Evolutionary conservation across 2,888 invertebrate genomes (phyloP).

Genomic region (Monoplex corrugatus): DNA sequence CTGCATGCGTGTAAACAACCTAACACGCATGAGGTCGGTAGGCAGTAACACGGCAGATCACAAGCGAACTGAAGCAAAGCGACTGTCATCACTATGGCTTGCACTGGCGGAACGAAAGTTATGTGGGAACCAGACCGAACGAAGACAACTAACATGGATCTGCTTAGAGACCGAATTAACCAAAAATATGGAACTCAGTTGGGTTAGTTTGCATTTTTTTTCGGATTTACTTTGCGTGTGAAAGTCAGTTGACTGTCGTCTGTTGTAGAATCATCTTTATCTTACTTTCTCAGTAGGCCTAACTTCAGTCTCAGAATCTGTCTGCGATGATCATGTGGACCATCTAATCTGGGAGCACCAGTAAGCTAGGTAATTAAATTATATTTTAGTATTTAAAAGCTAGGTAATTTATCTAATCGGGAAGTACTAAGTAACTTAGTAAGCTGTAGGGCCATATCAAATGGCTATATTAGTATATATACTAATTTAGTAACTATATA

Average conservation of each 20-base stretch:
- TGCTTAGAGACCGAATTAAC: constrained; percentile 73
- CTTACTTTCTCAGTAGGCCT: no score
- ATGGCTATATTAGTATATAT: no score
- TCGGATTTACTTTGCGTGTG: not conserved
- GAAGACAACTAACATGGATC: constrained; percentile 74
- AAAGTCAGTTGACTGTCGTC: not conserved
- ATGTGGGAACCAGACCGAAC: constrained; percentile 75
- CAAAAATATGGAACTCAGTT: constrained; percentile 72
- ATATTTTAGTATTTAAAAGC: no score
- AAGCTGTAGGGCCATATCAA: no score
- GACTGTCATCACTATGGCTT: constrained; percentile 55
- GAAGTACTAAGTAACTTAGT: no score
- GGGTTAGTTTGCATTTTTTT: constrained; percentile 64
- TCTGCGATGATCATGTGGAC: no score
- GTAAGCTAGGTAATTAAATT: no score
- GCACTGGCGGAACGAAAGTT: constrained; percentile 56
- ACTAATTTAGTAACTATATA: no score
- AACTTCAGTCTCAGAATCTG: no score
- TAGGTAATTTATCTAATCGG: no score
- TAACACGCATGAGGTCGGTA: not conserved
- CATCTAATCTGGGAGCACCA: no score
- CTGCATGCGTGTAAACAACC: not conserved
- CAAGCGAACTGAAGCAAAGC: not conserved
- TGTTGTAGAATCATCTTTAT: no score
- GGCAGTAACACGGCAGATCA: not conserved